Conservation (phyloP, 2,113 vertebrate genomes). For the Grammomys dolichurus region DNA sequence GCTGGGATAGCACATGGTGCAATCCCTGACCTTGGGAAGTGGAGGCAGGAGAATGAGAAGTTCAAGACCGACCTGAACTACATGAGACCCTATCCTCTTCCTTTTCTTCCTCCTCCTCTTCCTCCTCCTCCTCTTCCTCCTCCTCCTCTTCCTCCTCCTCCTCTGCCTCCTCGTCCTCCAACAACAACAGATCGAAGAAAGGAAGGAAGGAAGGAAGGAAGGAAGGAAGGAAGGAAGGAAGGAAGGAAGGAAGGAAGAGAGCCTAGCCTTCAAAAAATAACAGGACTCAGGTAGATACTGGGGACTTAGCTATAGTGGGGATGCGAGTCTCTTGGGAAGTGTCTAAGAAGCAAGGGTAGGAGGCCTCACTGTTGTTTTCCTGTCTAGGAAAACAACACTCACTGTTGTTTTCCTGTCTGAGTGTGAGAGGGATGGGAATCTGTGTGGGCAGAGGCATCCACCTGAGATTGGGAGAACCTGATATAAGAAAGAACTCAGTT, state of each 20-base stretch:
- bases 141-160: too few relatives aligned
- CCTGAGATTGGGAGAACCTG: background rate
- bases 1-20: background rate
- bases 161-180: too few relatives aligned
- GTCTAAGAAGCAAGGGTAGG: background rate
- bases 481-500: background rate
- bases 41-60: background rate
- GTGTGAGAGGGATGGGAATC: background rate
- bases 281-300: background rate
- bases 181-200: too few relatives aligned
- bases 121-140: too few relatives aligned
- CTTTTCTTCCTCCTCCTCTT: too few relatives aligned
- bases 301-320: background rate
- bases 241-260: too few relatives aligned
- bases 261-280: background rate
- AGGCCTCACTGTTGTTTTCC: background rate
- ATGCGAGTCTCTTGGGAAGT: background rate
- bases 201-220: too few relatives aligned
- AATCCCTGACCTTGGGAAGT: background rate
- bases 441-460: background rate
- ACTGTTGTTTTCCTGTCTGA: background rate
- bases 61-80: background rate
- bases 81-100: background rate
- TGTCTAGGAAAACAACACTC: background rate
- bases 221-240: background rate